Conservation (phyloP, 2,797 vertebrate genomes). For the Scyliorhinus canicula region DNA sequence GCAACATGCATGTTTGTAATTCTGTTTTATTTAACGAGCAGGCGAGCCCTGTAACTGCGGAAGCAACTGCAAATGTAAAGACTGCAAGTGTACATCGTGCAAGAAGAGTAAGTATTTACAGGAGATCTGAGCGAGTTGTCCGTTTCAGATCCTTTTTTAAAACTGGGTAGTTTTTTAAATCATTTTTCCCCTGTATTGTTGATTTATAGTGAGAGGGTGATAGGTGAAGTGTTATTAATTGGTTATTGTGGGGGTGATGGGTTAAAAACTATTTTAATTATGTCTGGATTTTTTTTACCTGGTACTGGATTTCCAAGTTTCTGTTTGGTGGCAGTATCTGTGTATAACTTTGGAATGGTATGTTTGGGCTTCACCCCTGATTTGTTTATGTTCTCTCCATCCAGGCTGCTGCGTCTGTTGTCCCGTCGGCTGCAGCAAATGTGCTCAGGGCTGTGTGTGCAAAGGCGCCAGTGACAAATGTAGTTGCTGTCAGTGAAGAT, state of each 20-base stretch:
- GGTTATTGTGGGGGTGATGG: neutral
- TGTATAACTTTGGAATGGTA: neutral
- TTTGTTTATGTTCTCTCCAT: neutral
- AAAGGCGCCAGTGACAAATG: conserved; percentile 5
- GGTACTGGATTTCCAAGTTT: no score
- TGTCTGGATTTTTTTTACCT: neutral
- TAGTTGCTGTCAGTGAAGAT: neutral
- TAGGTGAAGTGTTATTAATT: neutral
- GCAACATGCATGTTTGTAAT: neutral
- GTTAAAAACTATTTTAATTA: neutral
- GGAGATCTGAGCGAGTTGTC: no score
- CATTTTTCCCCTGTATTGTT: neutral
- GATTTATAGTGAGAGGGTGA: neutral
- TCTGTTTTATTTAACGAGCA: neutral
- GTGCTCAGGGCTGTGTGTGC: conserved; percentile 27
- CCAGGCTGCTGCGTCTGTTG: conserved; percentile 28
- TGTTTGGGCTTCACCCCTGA: neutral
- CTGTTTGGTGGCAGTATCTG: neutral
- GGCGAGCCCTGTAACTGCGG: neutral
- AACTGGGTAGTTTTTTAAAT: neutral
- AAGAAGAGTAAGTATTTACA: conserved; percentile 15
- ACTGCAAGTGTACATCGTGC: conserved; percentile 17
- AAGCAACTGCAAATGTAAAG: neutral
- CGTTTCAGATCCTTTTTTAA: neutral
- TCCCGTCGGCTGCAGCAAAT: conserved; percentile 11